These are phyloP conservation scores for Sceloporus undulatus DNA, from an alignment of 2,113 vertebrate genomes.

Conservation along the genomic window DNA sequence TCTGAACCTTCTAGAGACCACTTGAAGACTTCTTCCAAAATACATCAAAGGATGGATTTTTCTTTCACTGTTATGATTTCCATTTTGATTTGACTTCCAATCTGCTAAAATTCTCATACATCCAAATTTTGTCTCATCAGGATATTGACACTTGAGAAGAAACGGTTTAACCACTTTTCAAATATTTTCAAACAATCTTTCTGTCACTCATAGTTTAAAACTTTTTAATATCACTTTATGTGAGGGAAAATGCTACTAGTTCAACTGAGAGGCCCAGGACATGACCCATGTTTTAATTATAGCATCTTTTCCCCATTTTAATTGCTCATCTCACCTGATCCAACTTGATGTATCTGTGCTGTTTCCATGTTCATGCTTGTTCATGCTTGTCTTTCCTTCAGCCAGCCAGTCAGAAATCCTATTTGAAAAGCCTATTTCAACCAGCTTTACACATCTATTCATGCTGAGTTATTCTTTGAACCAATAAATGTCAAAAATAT, in stretches of 20 bases:
- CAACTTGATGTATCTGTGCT: conserved; percentile 14
- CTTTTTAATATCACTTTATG: neutral
- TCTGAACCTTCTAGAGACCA: no score
- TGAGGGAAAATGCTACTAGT: neutral
- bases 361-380: neutral
- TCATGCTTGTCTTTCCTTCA: neutral
- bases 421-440: conserved; percentile 35
- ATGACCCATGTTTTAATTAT: neutral
- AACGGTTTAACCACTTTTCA: no score
- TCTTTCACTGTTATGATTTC: no score
- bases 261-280: neutral
- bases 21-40: no score
- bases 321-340: conserved; percentile 5
- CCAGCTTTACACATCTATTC: neutral
- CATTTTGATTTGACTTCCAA: no score
- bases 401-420: neutral
- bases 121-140: no score
- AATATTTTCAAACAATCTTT: no score
- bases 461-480: conserved; percentile 31
- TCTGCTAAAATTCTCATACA: no score
- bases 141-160: no score
- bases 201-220: no score
- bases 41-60: no score
- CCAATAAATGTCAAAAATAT: conserved; percentile 23
- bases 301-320: neutral